phyloP scores from a whole-genome alignment of 2,797 vertebrate species.

The Sebastes variabilis region DNA sequence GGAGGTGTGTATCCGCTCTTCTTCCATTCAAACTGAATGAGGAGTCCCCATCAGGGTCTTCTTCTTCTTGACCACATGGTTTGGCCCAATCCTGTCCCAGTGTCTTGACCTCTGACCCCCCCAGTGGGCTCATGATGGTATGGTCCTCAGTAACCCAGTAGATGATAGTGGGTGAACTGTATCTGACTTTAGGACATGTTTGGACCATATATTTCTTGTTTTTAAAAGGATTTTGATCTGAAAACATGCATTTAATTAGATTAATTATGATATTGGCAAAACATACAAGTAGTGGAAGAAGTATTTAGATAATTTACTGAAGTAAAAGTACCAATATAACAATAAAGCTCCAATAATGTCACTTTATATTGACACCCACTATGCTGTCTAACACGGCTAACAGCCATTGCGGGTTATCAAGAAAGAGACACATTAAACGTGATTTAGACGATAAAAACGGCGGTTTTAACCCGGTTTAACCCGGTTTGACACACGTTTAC shows the following conservation, averaged over 20 bases:
- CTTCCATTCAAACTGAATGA: not conserved
- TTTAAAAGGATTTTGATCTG: not conserved
- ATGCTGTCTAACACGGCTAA: conserved; percentile 81
- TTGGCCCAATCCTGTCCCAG: conserved; percentile 24
- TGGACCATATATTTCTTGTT: not conserved
- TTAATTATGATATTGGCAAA: not conserved
- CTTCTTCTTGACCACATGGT: conserved; percentile 35
- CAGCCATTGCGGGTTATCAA: conserved; percentile 49
- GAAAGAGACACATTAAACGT: not conserved
- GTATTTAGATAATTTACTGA: too few species aligned
- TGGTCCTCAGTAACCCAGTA: not conserved
- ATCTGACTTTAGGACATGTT: not conserved
- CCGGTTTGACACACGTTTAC: not conserved
- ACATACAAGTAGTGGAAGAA: not conserved
- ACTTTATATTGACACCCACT: conserved; percentile 91
- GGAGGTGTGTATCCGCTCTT: not conserved
- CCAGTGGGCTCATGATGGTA: not conserved
- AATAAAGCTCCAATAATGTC: conserved; percentile 65
- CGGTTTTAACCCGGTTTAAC: conserved; percentile 7
- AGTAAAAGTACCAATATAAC: too few species aligned
- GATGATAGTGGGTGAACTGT: not conserved
- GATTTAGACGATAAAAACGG: conserved; percentile 18
- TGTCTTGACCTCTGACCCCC: conserved; percentile 25
- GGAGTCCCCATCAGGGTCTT: not conserved
- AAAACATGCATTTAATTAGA: not conserved